These are phyloP conservation scores for Smittia sp. DNA, from an alignment of 2,888 invertebrate genomes.

Conservation along the genomic window DNA sequence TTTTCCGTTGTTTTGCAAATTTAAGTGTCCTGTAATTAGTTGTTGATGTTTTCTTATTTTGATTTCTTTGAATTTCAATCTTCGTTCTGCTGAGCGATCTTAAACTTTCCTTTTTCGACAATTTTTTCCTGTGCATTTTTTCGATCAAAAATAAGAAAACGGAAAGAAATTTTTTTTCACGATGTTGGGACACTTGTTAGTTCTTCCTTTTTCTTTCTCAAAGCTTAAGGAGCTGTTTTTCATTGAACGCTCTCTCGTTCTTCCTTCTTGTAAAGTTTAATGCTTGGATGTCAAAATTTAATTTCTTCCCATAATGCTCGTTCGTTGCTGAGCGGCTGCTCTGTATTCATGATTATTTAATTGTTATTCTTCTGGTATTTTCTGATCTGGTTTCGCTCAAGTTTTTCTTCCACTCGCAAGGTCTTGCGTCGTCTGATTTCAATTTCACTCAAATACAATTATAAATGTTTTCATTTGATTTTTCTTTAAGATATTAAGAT, in stretches of 20 bases:
- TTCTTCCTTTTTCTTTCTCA: background rate
- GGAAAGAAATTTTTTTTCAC: slow-evolving; percentile 19
- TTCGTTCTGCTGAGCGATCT: slow-evolving; percentile 11
- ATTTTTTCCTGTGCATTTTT: background rate
- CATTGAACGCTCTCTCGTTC: background rate
- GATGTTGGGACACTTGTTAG: slow-evolving; percentile 32
- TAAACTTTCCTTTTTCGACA: slow-evolving; percentile 15
- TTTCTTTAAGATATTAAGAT: slow-evolving; percentile 33
- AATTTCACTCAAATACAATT: slow-evolving; percentile 36
- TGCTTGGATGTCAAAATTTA: background rate
- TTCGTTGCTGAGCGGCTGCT: background rate
- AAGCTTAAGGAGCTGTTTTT: background rate
- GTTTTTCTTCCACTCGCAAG: slow-evolving; percentile 1
- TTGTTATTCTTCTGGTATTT: background rate
- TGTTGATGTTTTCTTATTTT: slow-evolving; percentile 3
- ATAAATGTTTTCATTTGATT: slow-evolving; percentile 30
- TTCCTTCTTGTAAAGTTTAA: background rate
- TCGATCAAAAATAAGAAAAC: background rate
- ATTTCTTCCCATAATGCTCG: background rate
- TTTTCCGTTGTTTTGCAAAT: slow-evolving; percentile 4
- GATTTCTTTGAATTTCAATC: background rate
- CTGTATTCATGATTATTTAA: background rate
- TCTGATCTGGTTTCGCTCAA: background rate
- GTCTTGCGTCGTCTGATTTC: background rate
- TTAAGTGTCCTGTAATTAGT: slow-evolving; percentile 35